Evolutionary conservation across 1,140 invertebrate species (phyloP).

Genomic region (Yoshiicerus persimilis): DNA sequence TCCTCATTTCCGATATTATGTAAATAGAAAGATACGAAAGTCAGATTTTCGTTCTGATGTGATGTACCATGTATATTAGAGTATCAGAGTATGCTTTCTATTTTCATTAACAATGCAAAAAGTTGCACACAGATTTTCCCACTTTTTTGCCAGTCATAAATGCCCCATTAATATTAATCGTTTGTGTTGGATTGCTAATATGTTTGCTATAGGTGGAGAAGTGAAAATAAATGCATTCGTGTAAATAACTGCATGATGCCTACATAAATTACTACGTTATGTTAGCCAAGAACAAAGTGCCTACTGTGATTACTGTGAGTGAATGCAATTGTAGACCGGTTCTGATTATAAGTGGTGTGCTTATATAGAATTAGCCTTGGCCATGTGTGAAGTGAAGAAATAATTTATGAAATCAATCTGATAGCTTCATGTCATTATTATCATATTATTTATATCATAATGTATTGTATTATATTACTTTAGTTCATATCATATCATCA

Average conservation of each 20-base stretch:
- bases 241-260: background rate
- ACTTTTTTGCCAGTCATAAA: background rate
- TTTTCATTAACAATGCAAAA: background rate
- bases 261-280: background rate
- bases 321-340: background rate
- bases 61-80: background rate
- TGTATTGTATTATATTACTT: constrained; percentile 21
- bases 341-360: background rate
- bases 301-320: background rate
- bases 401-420: constrained; percentile 1
- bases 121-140: background rate
- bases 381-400: background rate
- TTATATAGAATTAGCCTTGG: background rate
- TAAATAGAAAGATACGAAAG: background rate
- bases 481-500: constrained; percentile 28
- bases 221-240: background rate
- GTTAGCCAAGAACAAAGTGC: background rate
- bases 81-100: background rate
- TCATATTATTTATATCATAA: constrained; percentile 26
- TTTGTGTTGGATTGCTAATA: background rate
- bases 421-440: background rate
- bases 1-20: background rate
- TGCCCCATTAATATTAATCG: background rate
- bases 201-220: background rate
- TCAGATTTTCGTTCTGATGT: background rate